These are phyloP conservation scores for Drosophila lutescens DNA, from an alignment of 2,888 invertebrate species.

Conservation along the genomic window DNA sequence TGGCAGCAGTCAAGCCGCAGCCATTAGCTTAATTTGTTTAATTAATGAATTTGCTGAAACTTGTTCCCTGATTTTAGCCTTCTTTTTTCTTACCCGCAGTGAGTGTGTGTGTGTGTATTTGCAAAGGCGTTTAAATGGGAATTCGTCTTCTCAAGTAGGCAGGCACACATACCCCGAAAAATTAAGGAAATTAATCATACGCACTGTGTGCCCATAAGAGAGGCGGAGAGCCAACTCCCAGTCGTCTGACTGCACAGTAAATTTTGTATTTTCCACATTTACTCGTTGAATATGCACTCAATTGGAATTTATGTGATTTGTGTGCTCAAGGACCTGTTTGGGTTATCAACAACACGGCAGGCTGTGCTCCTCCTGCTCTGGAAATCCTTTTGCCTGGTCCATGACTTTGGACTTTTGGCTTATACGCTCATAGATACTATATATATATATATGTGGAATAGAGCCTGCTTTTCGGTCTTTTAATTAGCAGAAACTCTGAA, in stretches of 20 bases:
- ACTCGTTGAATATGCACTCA: constrained; percentile 74
- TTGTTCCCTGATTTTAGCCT: constrained; percentile 42
- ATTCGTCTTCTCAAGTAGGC: constrained; percentile 19
- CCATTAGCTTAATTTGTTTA: constrained; percentile 57
- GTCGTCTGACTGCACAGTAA: constrained; percentile 62
- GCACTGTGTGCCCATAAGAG: constrained; percentile 46
- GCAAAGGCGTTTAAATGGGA: constrained; percentile 17
- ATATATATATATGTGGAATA: constrained; percentile 25
- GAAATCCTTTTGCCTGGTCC: constrained; percentile 23
- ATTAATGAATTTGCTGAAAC: constrained; percentile 56
- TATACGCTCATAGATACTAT: constrained; percentile 35
- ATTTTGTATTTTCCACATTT: constrained; percentile 67
- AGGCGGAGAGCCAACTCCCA: constrained; percentile 19
- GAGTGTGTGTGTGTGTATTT: background rate
- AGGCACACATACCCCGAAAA: constrained; percentile 25
- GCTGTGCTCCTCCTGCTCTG: constrained; percentile 30
- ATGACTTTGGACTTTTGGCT: constrained; percentile 74
- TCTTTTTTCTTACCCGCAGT: constrained; percentile 3
- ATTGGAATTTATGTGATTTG: constrained; percentile 80
- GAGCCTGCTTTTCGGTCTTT: constrained; percentile 57
- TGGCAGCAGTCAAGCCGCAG: constrained; percentile 38
- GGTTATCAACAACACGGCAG: constrained; percentile 78
- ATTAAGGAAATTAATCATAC: constrained; percentile 73
- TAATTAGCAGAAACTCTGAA: constrained; percentile 62
- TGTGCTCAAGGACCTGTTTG: constrained; percentile 77